A percentile compares a stretch with the other conserved stretches of the same genome.
Conservation (phyloP, 2,888 invertebrate genomes). For the Eupithecia subfuscata region DNA sequence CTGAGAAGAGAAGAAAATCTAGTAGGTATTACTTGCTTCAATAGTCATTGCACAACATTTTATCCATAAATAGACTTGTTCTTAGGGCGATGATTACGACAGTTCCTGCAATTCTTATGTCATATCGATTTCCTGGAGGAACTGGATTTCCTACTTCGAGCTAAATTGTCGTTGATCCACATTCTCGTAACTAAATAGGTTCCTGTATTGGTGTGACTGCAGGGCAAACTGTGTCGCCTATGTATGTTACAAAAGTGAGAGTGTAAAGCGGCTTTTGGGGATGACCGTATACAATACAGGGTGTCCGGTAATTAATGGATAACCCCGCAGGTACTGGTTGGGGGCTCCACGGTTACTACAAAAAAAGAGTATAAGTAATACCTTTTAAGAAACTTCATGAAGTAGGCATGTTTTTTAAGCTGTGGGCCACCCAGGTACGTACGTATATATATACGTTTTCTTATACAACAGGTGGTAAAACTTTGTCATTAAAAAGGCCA, state of each 20-base stretch:
- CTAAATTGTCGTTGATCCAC: constrained; percentile 29
- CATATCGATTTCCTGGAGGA: constrained; percentile 45
- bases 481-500: too few relatives aligned
- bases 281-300: neutral
- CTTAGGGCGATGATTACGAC: constrained; percentile 45
- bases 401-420: too few relatives aligned
- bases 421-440: too few relatives aligned
- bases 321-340: too few relatives aligned
- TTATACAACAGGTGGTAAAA: too few relatives aligned
- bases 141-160: constrained; percentile 41
- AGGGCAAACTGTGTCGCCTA: neutral
- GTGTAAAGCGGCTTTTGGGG: neutral
- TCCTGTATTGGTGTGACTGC: constrained; percentile 31
- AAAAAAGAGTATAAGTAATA: too few relatives aligned
- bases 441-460: too few relatives aligned
- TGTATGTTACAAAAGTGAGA: neutral
- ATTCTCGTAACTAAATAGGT: constrained; percentile 28
- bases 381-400: too few relatives aligned
- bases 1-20: neutral
- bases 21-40: constrained; percentile 29
- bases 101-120: constrained; percentile 50
- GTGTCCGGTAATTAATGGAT: too few relatives aligned
- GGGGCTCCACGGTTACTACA: too few relatives aligned
- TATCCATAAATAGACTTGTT: constrained; percentile 38
- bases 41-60: constrained; percentile 52